phyloP scores from a whole-genome alignment of 2,888 invertebrate species.

The Ormyrus rosae region DNA sequence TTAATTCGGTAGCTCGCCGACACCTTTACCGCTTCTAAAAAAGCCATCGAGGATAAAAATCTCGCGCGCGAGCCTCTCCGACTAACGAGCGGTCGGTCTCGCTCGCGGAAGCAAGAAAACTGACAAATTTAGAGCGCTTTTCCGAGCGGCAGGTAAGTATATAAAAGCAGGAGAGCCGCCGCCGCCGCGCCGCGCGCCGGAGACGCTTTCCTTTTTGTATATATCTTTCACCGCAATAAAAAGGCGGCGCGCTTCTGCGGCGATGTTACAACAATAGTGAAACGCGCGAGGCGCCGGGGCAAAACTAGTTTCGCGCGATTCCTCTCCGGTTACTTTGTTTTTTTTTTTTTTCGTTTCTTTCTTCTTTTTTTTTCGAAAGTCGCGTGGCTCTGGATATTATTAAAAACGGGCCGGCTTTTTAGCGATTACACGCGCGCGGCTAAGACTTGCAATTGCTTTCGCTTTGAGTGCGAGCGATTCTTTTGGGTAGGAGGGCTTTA shows the following conservation, averaged over 20 bases:
- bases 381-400: not conserved
- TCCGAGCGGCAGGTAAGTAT: not conserved
- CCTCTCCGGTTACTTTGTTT: not conserved
- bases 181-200: not conserved
- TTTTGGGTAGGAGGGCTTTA: no score
- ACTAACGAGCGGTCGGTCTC: no score
- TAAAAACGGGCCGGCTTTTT: no score
- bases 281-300: not conserved
- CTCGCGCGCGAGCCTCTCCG: no score
- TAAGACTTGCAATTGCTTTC: no score
- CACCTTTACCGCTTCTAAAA: no score
- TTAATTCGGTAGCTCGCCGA: no score
- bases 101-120: not conserved
- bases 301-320: conserved; percentile 47
- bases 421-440: no score
- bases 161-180: not conserved
- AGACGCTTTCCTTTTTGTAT: conserved; percentile 38
- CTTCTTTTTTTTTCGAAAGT: conserved; percentile 39
- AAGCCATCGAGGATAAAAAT: no score
- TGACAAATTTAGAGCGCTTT: conserved; percentile 26
- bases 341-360: not conserved
- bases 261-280: conserved; percentile 44
- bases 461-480: no score
- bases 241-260: not conserved
- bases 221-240: conserved; percentile 28